Conservation (phyloP, 2,113 vertebrate species). For the Amphilophus citrinellus region DNA sequence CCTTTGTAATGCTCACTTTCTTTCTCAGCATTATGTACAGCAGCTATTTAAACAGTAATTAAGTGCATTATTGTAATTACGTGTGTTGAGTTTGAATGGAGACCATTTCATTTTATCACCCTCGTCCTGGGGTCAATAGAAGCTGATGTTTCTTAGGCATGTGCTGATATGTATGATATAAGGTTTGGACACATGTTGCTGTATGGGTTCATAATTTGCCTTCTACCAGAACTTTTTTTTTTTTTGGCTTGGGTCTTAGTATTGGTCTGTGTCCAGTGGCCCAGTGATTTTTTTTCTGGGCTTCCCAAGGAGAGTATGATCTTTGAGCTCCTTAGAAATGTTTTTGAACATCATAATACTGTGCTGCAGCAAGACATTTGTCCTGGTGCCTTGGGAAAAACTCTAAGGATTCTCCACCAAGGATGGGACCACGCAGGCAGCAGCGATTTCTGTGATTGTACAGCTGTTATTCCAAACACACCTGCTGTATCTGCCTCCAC, state of each 20-base stretch:
- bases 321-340: slow-evolving; percentile 47
- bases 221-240: slow-evolving; percentile 41
- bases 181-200: slow-evolving; percentile 51
- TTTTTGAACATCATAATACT: slow-evolving; percentile 47
- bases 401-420: slow-evolving; percentile 16
- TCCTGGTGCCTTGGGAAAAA: slow-evolving; percentile 35
- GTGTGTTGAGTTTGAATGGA: slow-evolving; percentile 66
- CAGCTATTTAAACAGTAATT: slow-evolving; percentile 65
- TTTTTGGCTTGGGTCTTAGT: slow-evolving; percentile 27
- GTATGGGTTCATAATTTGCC: slow-evolving; percentile 56
- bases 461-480: slow-evolving; percentile 33
- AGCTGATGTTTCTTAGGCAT: slow-evolving; percentile 48
- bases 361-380: slow-evolving; percentile 23
- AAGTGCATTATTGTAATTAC: slow-evolving; percentile 78
- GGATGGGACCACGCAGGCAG: slow-evolving; percentile 28
- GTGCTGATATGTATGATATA: slow-evolving; percentile 49
- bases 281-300: slow-evolving; percentile 13
- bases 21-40: slow-evolving; percentile 74
- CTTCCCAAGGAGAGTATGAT: background rate
- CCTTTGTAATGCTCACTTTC: slow-evolving; percentile 72
- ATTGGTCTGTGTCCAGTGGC: slow-evolving; percentile 6
- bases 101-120: slow-evolving; percentile 30
- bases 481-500: slow-evolving; percentile 27
- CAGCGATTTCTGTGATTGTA: slow-evolving; percentile 8
- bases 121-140: slow-evolving; percentile 31